A percentile compares a stretch with the other conserved stretches of the same genome.
phyloP scores from a whole-genome alignment of 2,797 vertebrate genomes.

The Borostomias antarcticus region DNA sequence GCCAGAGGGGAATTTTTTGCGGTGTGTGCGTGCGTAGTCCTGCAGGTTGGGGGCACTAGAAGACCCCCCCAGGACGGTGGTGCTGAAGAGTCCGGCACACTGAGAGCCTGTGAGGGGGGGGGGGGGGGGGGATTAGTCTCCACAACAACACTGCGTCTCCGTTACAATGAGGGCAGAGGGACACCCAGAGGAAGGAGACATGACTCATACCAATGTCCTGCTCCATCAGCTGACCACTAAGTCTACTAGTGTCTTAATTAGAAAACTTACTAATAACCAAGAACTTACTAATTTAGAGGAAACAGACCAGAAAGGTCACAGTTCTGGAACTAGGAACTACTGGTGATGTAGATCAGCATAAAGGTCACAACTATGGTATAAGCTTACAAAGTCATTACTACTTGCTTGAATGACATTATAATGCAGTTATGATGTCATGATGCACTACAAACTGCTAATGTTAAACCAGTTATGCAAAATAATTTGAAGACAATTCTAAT shows the following conservation, averaged over 20 bases:
- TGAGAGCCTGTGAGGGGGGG: slow-evolving; percentile 89
- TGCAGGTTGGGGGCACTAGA: slow-evolving; percentile 99
- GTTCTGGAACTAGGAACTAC: neutral
- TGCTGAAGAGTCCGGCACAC: slow-evolving; percentile 99
- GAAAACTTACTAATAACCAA: too few species aligned
- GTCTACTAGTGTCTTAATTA: neutral
- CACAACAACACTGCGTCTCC: slow-evolving; percentile 43
- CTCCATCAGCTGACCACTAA: neutral
- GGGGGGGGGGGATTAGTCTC: slow-evolving; percentile 79
- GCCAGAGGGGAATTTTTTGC: slow-evolving; percentile 95
- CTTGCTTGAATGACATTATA: neutral
- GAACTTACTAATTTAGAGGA: too few species aligned
- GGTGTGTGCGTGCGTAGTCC: slow-evolving; percentile 98
- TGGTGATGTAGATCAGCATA: neutral
- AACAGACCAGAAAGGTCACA: too few species aligned
- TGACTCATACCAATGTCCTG: slow-evolving; percentile 7
- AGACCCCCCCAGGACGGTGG: slow-evolving; percentile 98
- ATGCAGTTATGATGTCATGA: neutral
- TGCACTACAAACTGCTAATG: neutral
- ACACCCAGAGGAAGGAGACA: slow-evolving; percentile 28
- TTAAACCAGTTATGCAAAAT: neutral
- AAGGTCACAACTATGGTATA: too few species aligned
- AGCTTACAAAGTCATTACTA: neutral
- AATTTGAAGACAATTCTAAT: neutral
- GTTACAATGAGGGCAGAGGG: slow-evolving; percentile 1